A percentile compares a stretch with the other conserved stretches of the same genome.
Evolutionary conservation across 2,888 invertebrate genomes (phyloP).

Genomic region (Hypercompe scribonia): DNA sequence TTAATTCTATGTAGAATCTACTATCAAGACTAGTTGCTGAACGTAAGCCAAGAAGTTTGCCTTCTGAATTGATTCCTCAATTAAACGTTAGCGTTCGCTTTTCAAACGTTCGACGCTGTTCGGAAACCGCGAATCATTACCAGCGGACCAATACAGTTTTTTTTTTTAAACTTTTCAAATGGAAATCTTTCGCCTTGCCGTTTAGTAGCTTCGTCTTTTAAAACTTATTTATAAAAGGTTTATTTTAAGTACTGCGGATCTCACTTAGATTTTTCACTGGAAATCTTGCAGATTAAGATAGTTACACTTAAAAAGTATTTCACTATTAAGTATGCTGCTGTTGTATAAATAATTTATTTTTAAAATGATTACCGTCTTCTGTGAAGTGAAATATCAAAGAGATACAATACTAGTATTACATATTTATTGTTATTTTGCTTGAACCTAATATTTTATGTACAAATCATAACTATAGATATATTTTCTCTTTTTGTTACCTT

Average conservation of each 20-base stretch:
- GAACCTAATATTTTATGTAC: background rate
- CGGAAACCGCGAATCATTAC: slow-evolving; percentile 43
- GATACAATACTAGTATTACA: background rate
- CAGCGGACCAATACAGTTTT: slow-evolving; percentile 36
- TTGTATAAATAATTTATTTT: background rate
- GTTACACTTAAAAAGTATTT: background rate
- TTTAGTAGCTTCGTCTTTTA: slow-evolving; percentile 21
- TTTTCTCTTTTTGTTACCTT: slow-evolving; percentile 66
- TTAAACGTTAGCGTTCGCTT: slow-evolving; percentile 51
- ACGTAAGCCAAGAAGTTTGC: slow-evolving; percentile 56
- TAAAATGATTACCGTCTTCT: background rate
- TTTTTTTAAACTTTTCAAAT: slow-evolving; percentile 34
- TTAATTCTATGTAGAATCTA: slow-evolving; percentile 40
- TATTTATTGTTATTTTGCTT: background rate
- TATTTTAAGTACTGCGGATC: background rate
- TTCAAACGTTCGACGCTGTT: slow-evolving; percentile 14
- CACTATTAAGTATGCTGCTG: background rate
- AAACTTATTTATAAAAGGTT: slow-evolving; percentile 11
- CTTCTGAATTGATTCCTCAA: slow-evolving; percentile 67
- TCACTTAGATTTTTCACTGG: background rate
- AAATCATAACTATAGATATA: slow-evolving; percentile 59
- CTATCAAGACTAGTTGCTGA: slow-evolving; percentile 16
- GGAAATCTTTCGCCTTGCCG: slow-evolving; percentile 34
- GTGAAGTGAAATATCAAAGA: background rate
- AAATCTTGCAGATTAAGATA: background rate